phyloP scores from a whole-genome alignment of 2,113 vertebrate species.

The Labeo rohita region DNA sequence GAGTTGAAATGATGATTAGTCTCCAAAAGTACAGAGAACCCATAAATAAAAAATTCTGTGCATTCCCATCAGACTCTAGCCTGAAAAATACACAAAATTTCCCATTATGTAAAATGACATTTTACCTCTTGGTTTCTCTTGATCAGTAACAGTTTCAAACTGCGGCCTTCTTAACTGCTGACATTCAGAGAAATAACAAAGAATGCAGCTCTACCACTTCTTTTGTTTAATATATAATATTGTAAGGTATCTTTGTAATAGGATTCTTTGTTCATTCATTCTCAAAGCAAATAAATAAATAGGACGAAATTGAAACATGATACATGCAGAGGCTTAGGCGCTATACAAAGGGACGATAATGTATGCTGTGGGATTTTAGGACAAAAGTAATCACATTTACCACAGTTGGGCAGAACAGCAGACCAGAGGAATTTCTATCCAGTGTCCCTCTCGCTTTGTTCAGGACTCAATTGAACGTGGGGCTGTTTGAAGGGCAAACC shows the following conservation, averaged over 20 bases:
- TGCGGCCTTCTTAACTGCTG: background rate
- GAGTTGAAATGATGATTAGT: constrained; percentile 6
- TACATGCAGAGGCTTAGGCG: constrained; percentile 60
- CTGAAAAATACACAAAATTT: background rate
- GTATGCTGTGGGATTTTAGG: constrained; percentile 66
- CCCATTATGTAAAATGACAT: background rate
- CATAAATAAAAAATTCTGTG: background rate
- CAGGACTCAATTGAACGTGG: constrained; percentile 49
- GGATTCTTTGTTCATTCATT: constrained; percentile 17
- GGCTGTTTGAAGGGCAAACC: constrained; percentile 61
- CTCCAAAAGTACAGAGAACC: background rate
- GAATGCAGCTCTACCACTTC: background rate
- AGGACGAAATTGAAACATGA: constrained; percentile 56
- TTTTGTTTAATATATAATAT: background rate
- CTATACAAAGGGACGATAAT: constrained; percentile 64
- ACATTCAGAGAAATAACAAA: background rate
- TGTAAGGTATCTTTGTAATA: background rate
- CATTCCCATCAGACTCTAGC: background rate
- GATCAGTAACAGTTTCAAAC: background rate
- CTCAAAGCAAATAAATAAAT: constrained; percentile 44
- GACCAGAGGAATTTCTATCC: constrained; percentile 64
- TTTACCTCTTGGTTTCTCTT: background rate
- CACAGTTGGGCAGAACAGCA: constrained; percentile 66
- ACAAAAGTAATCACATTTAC: constrained; percentile 77
- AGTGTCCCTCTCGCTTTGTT: constrained; percentile 45